Evolutionary conservation across 2,113 vertebrate species (phyloP).

Genomic region (Psittacula cyanocephala): DNA sequence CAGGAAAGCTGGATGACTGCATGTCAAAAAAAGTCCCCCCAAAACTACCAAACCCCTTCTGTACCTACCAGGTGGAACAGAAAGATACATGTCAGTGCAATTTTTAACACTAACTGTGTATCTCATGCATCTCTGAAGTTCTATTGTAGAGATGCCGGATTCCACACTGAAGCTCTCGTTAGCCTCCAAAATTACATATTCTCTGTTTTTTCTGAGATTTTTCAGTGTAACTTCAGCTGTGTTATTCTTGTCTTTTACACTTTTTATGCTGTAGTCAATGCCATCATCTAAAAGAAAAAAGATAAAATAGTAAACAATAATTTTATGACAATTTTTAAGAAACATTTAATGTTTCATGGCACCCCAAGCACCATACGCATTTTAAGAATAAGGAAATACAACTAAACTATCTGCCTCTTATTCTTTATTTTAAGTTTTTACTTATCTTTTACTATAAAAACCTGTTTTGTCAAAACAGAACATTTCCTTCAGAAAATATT

Average conservation of each 20-base stretch:
- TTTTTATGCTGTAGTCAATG: accelerated
- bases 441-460: not conserved
- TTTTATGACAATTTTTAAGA: not conserved
- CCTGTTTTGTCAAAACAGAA: not conserved
- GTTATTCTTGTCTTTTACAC: accelerated
- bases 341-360: not conserved
- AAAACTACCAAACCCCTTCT: not conserved
- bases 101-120: not conserved
- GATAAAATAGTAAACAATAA: not conserved
- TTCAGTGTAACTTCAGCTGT: not conserved
- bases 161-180: accelerated
- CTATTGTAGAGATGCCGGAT: accelerated
- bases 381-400: not conserved
- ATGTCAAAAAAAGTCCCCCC: not conserved
- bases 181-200: accelerated
- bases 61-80: not conserved
- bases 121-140: accelerated
- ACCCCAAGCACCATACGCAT: not conserved
- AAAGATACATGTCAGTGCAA: accelerated
- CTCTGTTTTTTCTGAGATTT: accelerated
- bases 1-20: not conserved
- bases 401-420: not conserved
- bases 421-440: not conserved
- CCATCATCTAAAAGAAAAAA: not conserved
- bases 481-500: not conserved